A percentile compares a stretch with the other conserved stretches of the same genome.
Evolutionary conservation across 2,113 vertebrate species (phyloP).

Genomic region (Boulengerochromis microlepis): DNA sequence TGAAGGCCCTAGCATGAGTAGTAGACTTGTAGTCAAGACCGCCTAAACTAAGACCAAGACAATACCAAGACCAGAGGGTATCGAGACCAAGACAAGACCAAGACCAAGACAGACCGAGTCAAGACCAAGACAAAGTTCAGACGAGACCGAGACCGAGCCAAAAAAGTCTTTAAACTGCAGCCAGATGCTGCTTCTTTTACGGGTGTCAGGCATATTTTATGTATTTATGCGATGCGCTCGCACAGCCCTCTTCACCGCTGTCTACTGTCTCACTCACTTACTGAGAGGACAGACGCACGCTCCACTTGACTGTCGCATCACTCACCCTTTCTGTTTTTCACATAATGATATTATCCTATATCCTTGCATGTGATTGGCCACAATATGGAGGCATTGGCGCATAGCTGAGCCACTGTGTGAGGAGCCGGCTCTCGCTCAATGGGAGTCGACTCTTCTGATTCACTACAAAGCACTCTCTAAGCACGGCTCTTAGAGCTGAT

Average conservation of each 20-base stretch:
- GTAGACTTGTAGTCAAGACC: neutral
- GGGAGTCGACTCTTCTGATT: neutral
- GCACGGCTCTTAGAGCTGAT: neutral
- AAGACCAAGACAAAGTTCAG: neutral
- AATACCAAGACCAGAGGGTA: neutral
- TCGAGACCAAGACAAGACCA: neutral
- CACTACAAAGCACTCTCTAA: neutral
- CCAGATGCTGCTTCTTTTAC: neutral
- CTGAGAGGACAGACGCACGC: neutral
- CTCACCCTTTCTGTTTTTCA: neutral
- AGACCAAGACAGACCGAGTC: neutral
- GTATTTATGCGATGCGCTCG: neutral
- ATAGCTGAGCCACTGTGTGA: neutral
- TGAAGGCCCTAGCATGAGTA: neutral
- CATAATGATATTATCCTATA: neutral
- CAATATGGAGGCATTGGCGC: neutral
- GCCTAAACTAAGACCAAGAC: neutral
- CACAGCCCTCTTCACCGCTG: neutral
- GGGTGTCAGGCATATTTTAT: neutral
- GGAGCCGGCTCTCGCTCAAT: accelerated
- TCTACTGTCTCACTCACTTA: neutral
- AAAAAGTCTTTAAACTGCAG: neutral
- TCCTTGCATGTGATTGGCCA: neutral
- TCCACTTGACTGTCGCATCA: accelerated
- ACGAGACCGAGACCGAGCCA: neutral